phyloP scores from a whole-genome alignment of 2,113 vertebrate species.

The Epinephelus cyanopodus region DNA sequence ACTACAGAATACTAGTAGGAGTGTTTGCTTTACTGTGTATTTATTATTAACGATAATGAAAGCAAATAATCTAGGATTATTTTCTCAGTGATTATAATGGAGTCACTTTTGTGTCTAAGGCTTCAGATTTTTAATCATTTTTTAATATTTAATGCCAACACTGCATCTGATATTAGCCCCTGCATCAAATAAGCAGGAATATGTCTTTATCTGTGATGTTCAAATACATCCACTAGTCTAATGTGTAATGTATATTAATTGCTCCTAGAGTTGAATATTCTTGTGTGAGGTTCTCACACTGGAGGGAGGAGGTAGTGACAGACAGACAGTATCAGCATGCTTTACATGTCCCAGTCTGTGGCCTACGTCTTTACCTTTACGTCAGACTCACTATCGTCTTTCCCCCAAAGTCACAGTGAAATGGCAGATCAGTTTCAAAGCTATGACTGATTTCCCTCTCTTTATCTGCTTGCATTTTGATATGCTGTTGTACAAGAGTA shows the following conservation, averaged over 20 bases:
- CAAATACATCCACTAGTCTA: too few relatives aligned
- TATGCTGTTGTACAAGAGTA: too few relatives aligned
- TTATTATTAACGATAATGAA: neutral
- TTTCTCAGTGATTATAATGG: neutral
- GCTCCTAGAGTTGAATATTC: neutral
- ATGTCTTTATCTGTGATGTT: neutral
- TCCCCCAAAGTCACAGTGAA: neutral
- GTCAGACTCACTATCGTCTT: neutral
- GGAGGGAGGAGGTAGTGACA: neutral
- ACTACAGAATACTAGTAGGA: neutral
- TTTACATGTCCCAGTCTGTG: neutral
- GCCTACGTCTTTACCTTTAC: neutral
- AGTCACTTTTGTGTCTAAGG: neutral
- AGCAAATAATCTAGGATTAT: neutral
- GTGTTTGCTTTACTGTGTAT: neutral
- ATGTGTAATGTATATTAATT: neutral
- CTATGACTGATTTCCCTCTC: neutral
- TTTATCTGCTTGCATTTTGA: constrained; percentile 10
- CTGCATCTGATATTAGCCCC: neutral
- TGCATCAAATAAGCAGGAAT: neutral
- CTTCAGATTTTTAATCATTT: neutral
- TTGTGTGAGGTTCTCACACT: neutral
- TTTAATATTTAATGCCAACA: neutral
- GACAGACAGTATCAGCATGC: neutral
- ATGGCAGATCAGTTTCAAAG: neutral